phyloP scores from a whole-genome alignment of 2,113 vertebrate species.

The Cinclus cinclus region DNA sequence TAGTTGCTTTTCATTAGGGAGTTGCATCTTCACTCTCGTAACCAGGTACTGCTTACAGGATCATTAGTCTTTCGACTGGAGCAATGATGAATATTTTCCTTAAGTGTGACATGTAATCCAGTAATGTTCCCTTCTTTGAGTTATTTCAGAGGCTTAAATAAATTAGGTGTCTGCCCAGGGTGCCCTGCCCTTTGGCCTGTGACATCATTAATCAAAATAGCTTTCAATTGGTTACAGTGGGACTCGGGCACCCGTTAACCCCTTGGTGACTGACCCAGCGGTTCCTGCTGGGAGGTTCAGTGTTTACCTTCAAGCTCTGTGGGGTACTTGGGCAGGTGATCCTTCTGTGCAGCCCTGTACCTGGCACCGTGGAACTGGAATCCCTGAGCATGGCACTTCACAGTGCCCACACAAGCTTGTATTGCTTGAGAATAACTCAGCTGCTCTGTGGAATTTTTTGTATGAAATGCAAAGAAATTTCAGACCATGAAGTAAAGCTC shows the following conservation, averaged over 20 bases:
- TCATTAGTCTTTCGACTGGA: conserved; percentile 36
- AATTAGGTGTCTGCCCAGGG: conserved; percentile 94
- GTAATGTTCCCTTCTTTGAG: conserved; percentile 80
- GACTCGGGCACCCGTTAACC: conserved; percentile 38
- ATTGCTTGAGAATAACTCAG: not conserved
- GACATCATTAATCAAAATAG: conserved; percentile 93
- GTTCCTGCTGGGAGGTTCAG: not conserved
- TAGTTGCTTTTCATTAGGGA: conserved; percentile 30
- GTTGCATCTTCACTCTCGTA: conserved; percentile 40
- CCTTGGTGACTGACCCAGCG: conserved; percentile 27
- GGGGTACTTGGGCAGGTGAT: not conserved
- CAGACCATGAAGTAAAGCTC: not conserved
- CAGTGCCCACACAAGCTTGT: accelerated
- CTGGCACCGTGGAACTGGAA: not conserved
- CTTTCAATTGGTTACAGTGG: conserved; percentile 82
- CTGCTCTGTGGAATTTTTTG: not conserved
- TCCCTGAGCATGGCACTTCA: not conserved
- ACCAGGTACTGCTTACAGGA: not conserved
- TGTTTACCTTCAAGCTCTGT: not conserved
- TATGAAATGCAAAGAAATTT: not conserved
- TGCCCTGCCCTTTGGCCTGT: conserved; percentile 85
- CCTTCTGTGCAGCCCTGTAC: not conserved
- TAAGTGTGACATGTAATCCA: conserved; percentile 78
- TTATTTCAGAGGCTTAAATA: conserved; percentile 91
- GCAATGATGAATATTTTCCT: conserved; percentile 85